Conservation (phyloP, 2,113 vertebrate genomes). For the Xenotilapia longispinis region DNA sequence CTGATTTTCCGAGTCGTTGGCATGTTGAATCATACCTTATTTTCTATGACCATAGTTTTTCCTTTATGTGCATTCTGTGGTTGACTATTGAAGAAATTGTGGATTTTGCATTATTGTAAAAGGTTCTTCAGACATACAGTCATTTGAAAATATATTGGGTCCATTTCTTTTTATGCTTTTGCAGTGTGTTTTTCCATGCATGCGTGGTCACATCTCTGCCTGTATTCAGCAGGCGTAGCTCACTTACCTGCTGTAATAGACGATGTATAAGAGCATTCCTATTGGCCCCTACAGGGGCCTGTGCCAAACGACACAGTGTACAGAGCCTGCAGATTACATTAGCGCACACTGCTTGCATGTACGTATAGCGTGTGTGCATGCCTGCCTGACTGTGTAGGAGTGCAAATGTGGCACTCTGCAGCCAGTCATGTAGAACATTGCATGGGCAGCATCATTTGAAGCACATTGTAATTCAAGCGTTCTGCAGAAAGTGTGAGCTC, state of each 20-base stretch:
- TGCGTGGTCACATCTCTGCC: background rate
- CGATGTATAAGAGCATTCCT: background rate
- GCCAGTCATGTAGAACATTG: slow-evolving; percentile 41
- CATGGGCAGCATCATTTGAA: slow-evolving; percentile 31
- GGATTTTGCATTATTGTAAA: background rate
- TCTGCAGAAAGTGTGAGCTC: background rate
- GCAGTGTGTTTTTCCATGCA: background rate
- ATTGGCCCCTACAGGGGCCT: background rate
- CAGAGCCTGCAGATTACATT: slow-evolving; percentile 27
- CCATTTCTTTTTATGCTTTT: background rate
- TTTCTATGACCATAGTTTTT: background rate
- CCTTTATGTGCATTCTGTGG: background rate
- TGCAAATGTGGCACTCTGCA: slow-evolving; percentile 41
- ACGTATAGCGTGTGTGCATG: background rate
- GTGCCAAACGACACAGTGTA: background rate
- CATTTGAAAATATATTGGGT: background rate
- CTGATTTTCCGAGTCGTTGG: background rate
- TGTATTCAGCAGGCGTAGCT: background rate
- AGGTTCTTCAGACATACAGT: background rate
- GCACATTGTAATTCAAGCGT: background rate
- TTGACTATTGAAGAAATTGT: background rate
- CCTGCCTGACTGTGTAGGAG: background rate
- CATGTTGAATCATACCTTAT: background rate
- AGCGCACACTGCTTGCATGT: background rate
- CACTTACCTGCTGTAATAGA: background rate